Percentiles rank a stretch among this genome's conserved stretches.
phyloP scores from a whole-genome alignment of 1,140 invertebrate genomes.

The Ostrea denselamellosa region DNA sequence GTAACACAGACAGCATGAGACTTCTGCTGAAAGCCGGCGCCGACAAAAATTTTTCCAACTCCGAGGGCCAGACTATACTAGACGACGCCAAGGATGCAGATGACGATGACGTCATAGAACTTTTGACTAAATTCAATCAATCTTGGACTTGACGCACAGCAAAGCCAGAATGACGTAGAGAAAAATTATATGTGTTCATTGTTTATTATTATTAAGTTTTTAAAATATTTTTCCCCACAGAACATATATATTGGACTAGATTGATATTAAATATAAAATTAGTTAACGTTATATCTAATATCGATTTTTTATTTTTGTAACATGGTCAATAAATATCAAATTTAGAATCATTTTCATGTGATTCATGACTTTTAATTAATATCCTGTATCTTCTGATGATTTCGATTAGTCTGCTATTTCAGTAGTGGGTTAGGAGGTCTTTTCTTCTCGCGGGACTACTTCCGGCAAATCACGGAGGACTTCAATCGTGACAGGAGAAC shows the following conservation, averaged over 20 bases:
- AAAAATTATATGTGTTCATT: background rate
- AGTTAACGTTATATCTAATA: background rate
- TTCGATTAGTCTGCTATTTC: background rate
- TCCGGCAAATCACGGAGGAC: slow-evolving; percentile 12
- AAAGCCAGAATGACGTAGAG: background rate
- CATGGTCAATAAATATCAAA: background rate
- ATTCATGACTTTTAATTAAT: background rate
- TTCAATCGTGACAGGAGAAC: slow-evolving; percentile 15
- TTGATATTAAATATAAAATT: background rate
- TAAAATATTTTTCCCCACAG: background rate
- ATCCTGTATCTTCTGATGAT: background rate
- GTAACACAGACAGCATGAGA: slow-evolving; percentile 63
- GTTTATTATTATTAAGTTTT: background rate
- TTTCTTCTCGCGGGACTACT: background rate
- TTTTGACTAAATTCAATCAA: slow-evolving; percentile 59
- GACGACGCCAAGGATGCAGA: slow-evolving; percentile 67
- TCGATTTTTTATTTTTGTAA: background rate
- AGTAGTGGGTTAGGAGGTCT: background rate
- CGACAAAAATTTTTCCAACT: slow-evolving; percentile 60
- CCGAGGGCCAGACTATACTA: slow-evolving; percentile 55
- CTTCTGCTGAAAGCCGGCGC: slow-evolving; percentile 68
- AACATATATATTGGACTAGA: background rate
- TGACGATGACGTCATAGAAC: slow-evolving; percentile 68
- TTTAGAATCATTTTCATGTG: background rate
- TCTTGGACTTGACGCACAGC: slow-evolving; percentile 53